Evolutionary conservation across 2,797 vertebrate genomes (phyloP).

Genomic region (Lepus oiostolus): DNA sequence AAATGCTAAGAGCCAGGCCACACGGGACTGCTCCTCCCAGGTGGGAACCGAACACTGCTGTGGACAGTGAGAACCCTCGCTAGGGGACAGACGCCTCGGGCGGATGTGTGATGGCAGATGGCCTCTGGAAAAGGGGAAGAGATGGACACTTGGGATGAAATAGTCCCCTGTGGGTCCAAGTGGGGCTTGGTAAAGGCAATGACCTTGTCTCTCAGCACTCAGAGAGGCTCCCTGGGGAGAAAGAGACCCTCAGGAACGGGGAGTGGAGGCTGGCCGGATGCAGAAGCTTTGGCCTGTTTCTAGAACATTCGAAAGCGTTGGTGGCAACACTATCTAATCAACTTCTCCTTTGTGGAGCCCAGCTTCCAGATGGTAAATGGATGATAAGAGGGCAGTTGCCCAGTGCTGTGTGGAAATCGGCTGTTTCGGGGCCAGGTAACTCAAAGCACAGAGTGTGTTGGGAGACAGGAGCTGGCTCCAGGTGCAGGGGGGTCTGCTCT

Average conservation of each 20-base stretch:
- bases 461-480: too few species aligned
- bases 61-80: background rate
- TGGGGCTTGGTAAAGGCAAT: background rate
- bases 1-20: background rate
- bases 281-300: background rate
- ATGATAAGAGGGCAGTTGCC: background rate
- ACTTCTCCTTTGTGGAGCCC: background rate
- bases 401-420: background rate
- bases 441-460: background rate
- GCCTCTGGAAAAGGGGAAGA: background rate
- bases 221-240: background rate
- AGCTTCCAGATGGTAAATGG: background rate
- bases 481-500: accelerated
- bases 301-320: background rate
- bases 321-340: background rate
- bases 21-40: background rate
- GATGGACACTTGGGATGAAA: background rate
- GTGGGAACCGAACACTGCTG: background rate
- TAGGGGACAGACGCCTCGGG: background rate
- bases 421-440: background rate
- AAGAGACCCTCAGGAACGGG: background rate
- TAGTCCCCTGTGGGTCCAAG: accelerated
- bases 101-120: background rate
- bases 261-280: background rate
- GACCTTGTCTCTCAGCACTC: background rate